Base-by-base conservation (phyloP, 2,888 invertebrate genomes). In the Phaonia tiefii region DNA sequence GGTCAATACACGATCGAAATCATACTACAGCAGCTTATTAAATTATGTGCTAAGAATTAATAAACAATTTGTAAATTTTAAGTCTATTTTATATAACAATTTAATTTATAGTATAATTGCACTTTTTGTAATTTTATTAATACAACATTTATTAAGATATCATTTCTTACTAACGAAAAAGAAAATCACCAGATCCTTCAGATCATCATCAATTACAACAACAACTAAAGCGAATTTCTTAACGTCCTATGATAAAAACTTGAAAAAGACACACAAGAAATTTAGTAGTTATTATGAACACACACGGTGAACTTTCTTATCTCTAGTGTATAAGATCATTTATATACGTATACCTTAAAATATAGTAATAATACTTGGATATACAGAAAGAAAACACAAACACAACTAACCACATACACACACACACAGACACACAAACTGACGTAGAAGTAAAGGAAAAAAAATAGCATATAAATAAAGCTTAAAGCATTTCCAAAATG, bases 401-500 rank as follows among this genome's bases (percentile, higher is more conserved):
- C 20, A 22, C 17, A 3, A 51, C 2, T 17, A 51, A 51, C 8
- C 1, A 58, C 13, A 58, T 31, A 63, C 11, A 22, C 20, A 63
- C 15, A 25, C 37, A 63, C 3, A 58, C 26, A 39, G 13, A 42
- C 37, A 63, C 63, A 63, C 63, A 63, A 63, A 60, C 63, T 63
- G 63, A 63, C 20, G 63, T 63, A 63, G 63, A 63, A 63, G 63
- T 63, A 63, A 60, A 60, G 8, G 37, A 37, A 60, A 60, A 37
- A 63, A 78, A 81, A 81, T 81, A 81, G 81, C 84, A 83, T 84
- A 83, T 84, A 81, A 81, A 81, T 81, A 78, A 81, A 81, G 81
- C 81, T 81, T 81, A 81, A 81, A 81, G 81, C 81, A 81, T 81
- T 81, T 81, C 81, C 63, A 63, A 63, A 63, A 63, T 42, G 37